phyloP scores from a whole-genome alignment of 1,140 invertebrate species.

The Goniozus legneri region DNA sequence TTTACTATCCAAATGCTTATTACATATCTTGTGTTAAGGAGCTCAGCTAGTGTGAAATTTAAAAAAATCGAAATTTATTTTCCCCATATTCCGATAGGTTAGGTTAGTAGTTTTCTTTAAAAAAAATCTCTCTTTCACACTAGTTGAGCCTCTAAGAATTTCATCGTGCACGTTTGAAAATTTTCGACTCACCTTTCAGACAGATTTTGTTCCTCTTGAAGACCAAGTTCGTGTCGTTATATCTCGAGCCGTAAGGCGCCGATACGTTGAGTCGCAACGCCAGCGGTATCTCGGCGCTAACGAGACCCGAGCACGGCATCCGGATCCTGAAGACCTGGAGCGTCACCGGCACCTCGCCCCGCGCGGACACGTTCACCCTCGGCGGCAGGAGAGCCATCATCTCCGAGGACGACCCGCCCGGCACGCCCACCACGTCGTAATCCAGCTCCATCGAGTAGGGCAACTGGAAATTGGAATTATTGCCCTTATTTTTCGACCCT shows the following conservation, averaged over 20 bases:
- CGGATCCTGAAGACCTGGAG: conserved; percentile 75
- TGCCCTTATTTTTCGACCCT: no score
- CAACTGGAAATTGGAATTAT: conserved; percentile 66
- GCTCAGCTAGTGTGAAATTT: no score
- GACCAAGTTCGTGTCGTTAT: conserved; percentile 71
- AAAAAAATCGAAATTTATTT: no score
- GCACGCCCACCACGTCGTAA: conserved; percentile 65
- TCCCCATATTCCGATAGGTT: no score
- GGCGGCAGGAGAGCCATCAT: conserved; percentile 66
- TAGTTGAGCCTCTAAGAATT: no score
- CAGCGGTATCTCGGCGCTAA: conserved; percentile 72
- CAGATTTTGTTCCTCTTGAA: conserved; percentile 87
- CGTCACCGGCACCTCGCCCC: conserved; percentile 69
- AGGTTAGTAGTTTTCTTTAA: no score
- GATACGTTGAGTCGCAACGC: conserved; percentile 74
- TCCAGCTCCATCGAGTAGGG: conserved; percentile 74
- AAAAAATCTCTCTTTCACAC: no score
- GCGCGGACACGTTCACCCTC: conserved; percentile 75
- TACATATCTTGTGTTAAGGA: no score
- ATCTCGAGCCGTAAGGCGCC: conserved; percentile 56
- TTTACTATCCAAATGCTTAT: no score
- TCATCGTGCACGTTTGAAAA: background rate
- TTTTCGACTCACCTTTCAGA: conserved; percentile 64
- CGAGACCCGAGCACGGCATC: conserved; percentile 72
- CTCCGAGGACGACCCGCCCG: conserved; percentile 39